phyloP scores from a whole-genome alignment of 1,140 invertebrate genomes.

The Batillaria attramentaria region DNA sequence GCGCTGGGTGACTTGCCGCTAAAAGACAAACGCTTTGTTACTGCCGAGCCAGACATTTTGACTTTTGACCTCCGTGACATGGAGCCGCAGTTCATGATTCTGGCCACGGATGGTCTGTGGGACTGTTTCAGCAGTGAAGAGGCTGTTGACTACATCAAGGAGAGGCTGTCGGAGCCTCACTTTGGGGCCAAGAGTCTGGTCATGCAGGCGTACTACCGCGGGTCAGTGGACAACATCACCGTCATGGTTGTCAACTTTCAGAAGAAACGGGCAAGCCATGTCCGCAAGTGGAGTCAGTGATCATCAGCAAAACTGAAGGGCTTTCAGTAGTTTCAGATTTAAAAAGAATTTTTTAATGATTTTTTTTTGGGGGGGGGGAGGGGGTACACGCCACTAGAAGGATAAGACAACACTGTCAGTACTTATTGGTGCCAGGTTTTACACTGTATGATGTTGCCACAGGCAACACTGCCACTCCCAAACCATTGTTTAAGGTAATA shows the following conservation, averaged over 20 bases:
- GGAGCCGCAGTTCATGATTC: conserved; percentile 88
- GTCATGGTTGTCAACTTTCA: conserved; percentile 90
- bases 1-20: conserved; percentile 95
- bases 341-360: no score
- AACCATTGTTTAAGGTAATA: no score
- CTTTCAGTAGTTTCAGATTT: no score
- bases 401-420: no score
- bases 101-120: conserved; percentile 97
- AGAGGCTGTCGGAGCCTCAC: conserved; percentile 83
- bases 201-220: conserved; percentile 90
- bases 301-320: no score
- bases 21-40: conserved; percentile 93
- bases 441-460: no score
- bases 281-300: conserved; percentile 74
- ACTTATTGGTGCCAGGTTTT: no score
- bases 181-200: conserved; percentile 92
- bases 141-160: conserved; percentile 81
- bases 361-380: no score
- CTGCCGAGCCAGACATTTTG: conserved; percentile 94
- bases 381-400: no score
- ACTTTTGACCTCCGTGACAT: conserved; percentile 85
- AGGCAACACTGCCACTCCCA: no score
- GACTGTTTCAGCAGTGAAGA: conserved; percentile 96
- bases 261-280: conserved; percentile 21
- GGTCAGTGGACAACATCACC: conserved; percentile 96